A percentile compares a stretch with the other conserved stretches of the same genome.
Conservation (phyloP, 2,797 vertebrate genomes). For the Epinephelus awoara region DNA sequence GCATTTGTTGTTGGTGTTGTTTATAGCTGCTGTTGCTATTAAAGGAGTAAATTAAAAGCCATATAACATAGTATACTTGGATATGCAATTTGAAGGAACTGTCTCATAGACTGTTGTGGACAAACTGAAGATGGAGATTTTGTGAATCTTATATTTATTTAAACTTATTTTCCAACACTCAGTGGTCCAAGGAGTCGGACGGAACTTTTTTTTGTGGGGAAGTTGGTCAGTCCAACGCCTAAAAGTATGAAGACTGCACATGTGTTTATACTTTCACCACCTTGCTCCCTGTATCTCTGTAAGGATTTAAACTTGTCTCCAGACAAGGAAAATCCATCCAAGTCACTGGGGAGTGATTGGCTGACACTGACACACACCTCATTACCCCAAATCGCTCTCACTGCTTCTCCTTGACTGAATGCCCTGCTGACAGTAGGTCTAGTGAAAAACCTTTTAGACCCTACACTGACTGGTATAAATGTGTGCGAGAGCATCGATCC, state of each 20-base stretch:
- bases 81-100: not conserved
- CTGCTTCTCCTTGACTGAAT: slow-evolving; percentile 58
- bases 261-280: slow-evolving; percentile 33
- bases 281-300: slow-evolving; percentile 38
- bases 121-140: not conserved
- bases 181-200: not conserved
- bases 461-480: slow-evolving; percentile 24
- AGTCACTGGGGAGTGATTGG: slow-evolving; percentile 66
- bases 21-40: not conserved
- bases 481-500: slow-evolving; percentile 7
- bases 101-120: not conserved
- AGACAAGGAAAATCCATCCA: slow-evolving; percentile 48
- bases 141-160: not conserved
- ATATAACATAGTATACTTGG: not conserved
- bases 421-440: slow-evolving; percentile 52
- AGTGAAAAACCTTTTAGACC: slow-evolving; percentile 36
- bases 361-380: slow-evolving; percentile 67
- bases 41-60: not conserved
- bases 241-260: slow-evolving; percentile 5
- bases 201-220: not conserved
- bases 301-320: slow-evolving; percentile 47
- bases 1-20: not conserved
- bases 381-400: slow-evolving; percentile 65
- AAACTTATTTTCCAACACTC: not conserved
- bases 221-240: not conserved